These are phyloP conservation scores for Bos indicus DNA, from an alignment of 2,113 vertebrate species.

Conservation along the genomic window DNA sequence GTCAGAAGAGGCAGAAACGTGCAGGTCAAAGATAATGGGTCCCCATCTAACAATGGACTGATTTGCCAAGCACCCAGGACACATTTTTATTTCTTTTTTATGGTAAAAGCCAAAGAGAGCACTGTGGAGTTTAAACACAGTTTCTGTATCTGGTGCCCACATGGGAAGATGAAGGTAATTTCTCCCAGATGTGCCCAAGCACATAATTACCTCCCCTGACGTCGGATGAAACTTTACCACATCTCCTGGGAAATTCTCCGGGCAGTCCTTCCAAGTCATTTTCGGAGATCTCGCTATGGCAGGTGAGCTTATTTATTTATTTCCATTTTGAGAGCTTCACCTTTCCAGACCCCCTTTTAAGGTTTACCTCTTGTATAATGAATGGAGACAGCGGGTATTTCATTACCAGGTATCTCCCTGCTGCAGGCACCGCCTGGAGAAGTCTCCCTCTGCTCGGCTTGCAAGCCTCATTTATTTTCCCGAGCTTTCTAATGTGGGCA, in stretches of 20 bases:
- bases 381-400: slow-evolving; percentile 57
- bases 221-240: background rate
- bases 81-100: slow-evolving; percentile 41
- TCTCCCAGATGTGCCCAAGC: slow-evolving; percentile 28
- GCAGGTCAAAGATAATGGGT: slow-evolving; percentile 59
- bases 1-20: background rate
- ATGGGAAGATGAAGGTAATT: slow-evolving; percentile 28
- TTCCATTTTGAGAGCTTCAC: slow-evolving; percentile 40
- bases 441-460: slow-evolving; percentile 56
- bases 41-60: background rate
- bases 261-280: background rate
- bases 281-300: slow-evolving; percentile 4
- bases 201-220: slow-evolving; percentile 57
- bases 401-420: slow-evolving; percentile 61
- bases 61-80: slow-evolving; percentile 8
- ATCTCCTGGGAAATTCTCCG: background rate
- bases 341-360: slow-evolving; percentile 33
- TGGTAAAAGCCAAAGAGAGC: slow-evolving; percentile 31
- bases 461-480: slow-evolving; percentile 68
- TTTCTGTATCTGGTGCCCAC: slow-evolving; percentile 21
- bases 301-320: slow-evolving; percentile 54
- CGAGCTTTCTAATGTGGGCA: slow-evolving; percentile 59
- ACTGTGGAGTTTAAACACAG: background rate
- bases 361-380: slow-evolving; percentile 46
- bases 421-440: slow-evolving; percentile 56